These are phyloP conservation scores for Sebastes schlegelii DNA, from an alignment of 2,113 vertebrate genomes.

Conservation along the genomic window DNA sequence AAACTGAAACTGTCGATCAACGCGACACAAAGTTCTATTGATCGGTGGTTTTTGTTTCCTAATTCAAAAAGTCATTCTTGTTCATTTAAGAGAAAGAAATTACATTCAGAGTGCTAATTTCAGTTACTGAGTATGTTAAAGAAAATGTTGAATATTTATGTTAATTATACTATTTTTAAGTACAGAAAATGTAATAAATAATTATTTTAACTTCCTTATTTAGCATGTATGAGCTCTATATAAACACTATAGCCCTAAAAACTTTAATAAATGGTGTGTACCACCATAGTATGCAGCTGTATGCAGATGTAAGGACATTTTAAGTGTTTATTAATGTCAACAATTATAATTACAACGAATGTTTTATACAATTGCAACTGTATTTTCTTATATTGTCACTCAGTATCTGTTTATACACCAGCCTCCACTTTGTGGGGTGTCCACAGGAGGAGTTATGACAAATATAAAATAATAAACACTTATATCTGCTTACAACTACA, in stretches of 20 bases:
- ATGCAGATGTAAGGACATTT: neutral
- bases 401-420: neutral
- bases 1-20: slow-evolving; percentile 16
- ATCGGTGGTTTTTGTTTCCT: slow-evolving; percentile 3
- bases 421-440: neutral
- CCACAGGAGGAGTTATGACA: neutral
- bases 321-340: neutral
- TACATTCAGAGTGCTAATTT: neutral
- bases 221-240: neutral
- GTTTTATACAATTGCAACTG: neutral
- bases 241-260: neutral
- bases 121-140: neutral
- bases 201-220: neutral
- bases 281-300: neutral
- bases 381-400: neutral
- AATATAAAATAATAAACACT: neutral
- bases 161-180: neutral
- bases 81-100: neutral
- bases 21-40: slow-evolving; percentile 12
- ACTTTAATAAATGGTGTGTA: neutral
- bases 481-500: neutral
- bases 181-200: neutral
- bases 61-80: neutral
- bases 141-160: neutral
- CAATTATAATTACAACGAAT: neutral